phyloP scores from a whole-genome alignment of 2,888 invertebrate species.

The Andrena trimmerana region DNA sequence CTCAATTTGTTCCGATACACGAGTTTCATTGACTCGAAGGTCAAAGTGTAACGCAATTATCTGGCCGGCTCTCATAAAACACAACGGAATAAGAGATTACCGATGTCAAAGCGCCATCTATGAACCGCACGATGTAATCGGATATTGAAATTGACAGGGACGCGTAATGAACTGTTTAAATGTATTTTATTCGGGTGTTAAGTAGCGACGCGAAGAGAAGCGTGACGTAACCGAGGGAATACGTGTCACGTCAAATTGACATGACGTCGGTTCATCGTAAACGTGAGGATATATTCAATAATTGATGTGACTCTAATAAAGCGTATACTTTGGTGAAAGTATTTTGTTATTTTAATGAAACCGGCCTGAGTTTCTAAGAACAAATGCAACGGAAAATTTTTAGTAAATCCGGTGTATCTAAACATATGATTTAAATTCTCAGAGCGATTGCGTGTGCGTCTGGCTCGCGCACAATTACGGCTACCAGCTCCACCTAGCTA shows the following conservation, averaged over 20 bases:
- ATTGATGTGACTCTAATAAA: background rate
- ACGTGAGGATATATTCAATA: background rate
- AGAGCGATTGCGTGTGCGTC: background rate
- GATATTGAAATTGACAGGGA: constrained; percentile 29
- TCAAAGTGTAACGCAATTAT: constrained; percentile 11
- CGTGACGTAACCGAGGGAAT: constrained; percentile 1
- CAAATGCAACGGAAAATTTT: too few relatives aligned
- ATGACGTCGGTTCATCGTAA: background rate
- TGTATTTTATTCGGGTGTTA: constrained; percentile 8
- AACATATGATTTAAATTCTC: too few relatives aligned
- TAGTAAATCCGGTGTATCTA: too few relatives aligned
- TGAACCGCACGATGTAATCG: constrained; percentile 32
- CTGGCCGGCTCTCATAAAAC: background rate
- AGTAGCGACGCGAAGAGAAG: constrained; percentile 2
- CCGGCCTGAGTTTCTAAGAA: too few relatives aligned
- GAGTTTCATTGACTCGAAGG: background rate
- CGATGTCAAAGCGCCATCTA: constrained; percentile 14
- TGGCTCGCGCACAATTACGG: background rate
- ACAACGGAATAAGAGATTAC: constrained; percentile 7
- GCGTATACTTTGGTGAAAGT: background rate
- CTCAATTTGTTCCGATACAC: background rate
- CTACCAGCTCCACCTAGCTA: constrained; percentile 17
- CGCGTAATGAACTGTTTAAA: background rate
- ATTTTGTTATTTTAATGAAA: background rate
- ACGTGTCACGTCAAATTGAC: background rate